Evolutionary conservation across 1,140 invertebrate species (phyloP), one percentile per base, ranked within the genome.

Genomic region (Drosophila malerkotliana): DNA sequence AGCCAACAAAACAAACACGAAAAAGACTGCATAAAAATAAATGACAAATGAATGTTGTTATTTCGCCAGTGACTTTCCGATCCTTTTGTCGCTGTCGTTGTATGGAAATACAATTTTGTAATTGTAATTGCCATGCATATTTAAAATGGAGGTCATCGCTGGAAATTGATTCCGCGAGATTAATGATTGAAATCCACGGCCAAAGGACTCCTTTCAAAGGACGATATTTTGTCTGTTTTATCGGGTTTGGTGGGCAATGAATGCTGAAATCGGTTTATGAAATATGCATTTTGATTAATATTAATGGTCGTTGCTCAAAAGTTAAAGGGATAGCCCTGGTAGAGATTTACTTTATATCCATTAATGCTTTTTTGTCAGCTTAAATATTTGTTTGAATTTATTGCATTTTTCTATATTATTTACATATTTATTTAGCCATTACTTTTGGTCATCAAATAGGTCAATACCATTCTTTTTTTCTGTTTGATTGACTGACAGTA

Each of bases 401-500:
- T 24, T 9, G 2, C 6, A 21, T 47, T 26, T 58, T 24, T 10
- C 24, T 34, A 4, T 48, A 32, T 14, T 45, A 26, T 44, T 57
- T 30, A 18, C 4, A 44, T 9, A 7, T 47, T 21, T 47, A 6
- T 21, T 44, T 6, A 6, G 4, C 14, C n/a, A 7, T 7, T 44
- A 6, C 26, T 6, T 28, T 28, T 1, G 1, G 5, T 28, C 26
- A 5, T 26, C 26, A 26, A 6, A 6, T 28, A 28, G 26, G 26
- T n/a, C 48, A 14, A 14, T 32, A 26, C 8, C 8, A 24, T 28
- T 28, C 28, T 7, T 30, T 18, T 21, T 37, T 41, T 54, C 3
- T 5, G 4, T 21, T 58, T 66, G 74, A 54, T 77, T 82, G 79
- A 81, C 81, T 81, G 79, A 78, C 78, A 81, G 77, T 77, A 81